These are phyloP conservation scores for Pherbina coryleti DNA, from an alignment of 2,888 invertebrate species.

Conservation along the genomic window DNA sequence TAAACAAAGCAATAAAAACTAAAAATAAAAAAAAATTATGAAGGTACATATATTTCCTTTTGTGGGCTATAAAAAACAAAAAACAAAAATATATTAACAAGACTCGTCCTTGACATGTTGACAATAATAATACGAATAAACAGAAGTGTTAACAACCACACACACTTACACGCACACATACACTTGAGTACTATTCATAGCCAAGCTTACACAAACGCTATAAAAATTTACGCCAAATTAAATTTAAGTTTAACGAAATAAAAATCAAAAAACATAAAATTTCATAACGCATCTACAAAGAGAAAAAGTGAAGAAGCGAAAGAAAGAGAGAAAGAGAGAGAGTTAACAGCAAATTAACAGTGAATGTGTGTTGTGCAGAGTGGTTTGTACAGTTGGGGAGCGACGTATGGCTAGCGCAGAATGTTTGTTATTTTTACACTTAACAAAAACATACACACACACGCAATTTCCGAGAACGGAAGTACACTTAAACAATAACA, in stretches of 20 bases:
- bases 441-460: too few relatives aligned
- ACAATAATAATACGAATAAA: constrained; percentile 14
- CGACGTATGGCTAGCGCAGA: too few relatives aligned
- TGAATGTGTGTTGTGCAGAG: not conserved
- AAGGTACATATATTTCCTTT: too few relatives aligned
- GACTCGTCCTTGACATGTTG: constrained; percentile 44
- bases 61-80: not conserved
- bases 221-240: constrained; percentile 41
- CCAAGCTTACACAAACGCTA: not conserved
- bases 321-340: not conserved
- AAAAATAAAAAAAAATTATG: not conserved
- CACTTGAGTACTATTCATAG: not conserved
- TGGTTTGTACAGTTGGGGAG: not conserved
- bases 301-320: not conserved
- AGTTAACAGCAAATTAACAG: constrained; percentile 20
- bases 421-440: too few relatives aligned
- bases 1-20: not conserved
- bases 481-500: too few relatives aligned
- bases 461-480: too few relatives aligned
- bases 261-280: not conserved
- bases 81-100: not conserved
- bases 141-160: not conserved
- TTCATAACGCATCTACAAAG: not conserved
- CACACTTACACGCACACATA: constrained; percentile 6
- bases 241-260: constrained; percentile 19